Evolutionary conservation across 1,140 invertebrate species (phyloP), one percentile per base, ranked within the genome.

Genomic region (Apis dorsata): DNA sequence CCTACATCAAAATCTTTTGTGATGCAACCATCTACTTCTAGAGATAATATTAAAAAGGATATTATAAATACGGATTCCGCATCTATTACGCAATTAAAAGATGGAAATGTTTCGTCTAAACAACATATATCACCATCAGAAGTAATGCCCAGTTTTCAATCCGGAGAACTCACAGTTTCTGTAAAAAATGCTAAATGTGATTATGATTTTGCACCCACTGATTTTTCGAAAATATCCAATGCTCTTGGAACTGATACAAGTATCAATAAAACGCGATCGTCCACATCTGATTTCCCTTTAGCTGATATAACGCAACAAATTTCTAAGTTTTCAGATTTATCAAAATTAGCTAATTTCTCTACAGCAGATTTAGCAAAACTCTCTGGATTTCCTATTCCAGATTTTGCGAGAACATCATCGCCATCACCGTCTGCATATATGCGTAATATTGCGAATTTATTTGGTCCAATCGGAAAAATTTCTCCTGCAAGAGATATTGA

Each of bases 111-210:
- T n/a, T 2, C 72, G 13, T 60, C 89, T 2, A 91, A 92, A 55
- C 87, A 91, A 13, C 92, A 92, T 15, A 79, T 92, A 9, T 86
- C 93, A 3, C 83, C 83, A 7, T 55, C 92, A 9, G 93, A 94
- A 70, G 88, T 91, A 10, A 88, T 93, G 2, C 91, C 93, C 7
- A 92, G 91, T 21, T 94, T 94, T 60, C 92, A 92, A 24, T 90
- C 93, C 0, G 93, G 93, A 5, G 93, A 94, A 75, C 76, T 94
- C 0, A 94, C 93, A 0, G 93, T 94, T 21, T 94, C 93, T 0
- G 82, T 94, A 34, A 94, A 94, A 81, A 94, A 92, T 81, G 34
- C 92, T 0, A 94, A 93, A 73, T 91, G 88, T 12, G 92, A 93
- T 8, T 93, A 91, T 60, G 93, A 94, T 10, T 92, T 91, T 24